These are phyloP conservation scores for Choreutis nemorana DNA, from an alignment of 2,888 invertebrate species.

Conservation along the genomic window DNA sequence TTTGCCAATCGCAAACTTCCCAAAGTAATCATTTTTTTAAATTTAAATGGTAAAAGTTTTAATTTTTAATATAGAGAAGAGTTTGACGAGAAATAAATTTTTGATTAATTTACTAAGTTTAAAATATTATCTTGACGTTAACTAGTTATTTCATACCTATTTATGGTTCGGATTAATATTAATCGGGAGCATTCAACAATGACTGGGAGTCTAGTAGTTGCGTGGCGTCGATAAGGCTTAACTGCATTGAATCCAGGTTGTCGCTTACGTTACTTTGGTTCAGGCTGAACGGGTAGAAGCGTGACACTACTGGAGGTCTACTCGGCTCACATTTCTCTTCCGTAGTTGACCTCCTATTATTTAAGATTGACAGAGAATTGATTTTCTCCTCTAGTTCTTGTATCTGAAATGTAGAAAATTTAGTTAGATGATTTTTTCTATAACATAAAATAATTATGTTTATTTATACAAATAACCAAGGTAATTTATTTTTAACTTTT, in stretches of 20 bases:
- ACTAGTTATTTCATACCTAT: too few species aligned
- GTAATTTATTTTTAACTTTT: too few species aligned
- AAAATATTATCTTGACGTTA: too few species aligned
- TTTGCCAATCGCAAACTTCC: too few species aligned
- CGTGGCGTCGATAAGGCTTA: slow-evolving; percentile 68
- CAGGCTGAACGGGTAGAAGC: slow-evolving; percentile 54
- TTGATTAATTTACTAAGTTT: too few species aligned
- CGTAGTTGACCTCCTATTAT: slow-evolving; percentile 29
- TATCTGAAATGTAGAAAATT: slow-evolving; percentile 25
- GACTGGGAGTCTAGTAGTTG: slow-evolving; percentile 75
- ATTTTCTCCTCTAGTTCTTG: slow-evolving; percentile 41
- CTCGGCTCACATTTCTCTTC: slow-evolving; percentile 11
- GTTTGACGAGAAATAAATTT: too few species aligned
- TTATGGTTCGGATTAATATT: too few species aligned
- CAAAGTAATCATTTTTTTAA: too few species aligned
- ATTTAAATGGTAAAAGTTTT: too few species aligned
- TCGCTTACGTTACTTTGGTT: slow-evolving; percentile 18
- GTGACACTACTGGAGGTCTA: slow-evolving; percentile 23
- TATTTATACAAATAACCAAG: too few species aligned
- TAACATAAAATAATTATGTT: too few species aligned
- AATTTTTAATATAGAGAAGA: too few species aligned
- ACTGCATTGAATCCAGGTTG: slow-evolving; percentile 53
- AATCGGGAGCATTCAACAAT: slow-evolving; percentile 73
- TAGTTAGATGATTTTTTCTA: background rate
- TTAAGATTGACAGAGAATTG: slow-evolving; percentile 35